Base-by-base conservation (phyloP, 2,113 vertebrate species). In the Phycodurus eques region DNA sequence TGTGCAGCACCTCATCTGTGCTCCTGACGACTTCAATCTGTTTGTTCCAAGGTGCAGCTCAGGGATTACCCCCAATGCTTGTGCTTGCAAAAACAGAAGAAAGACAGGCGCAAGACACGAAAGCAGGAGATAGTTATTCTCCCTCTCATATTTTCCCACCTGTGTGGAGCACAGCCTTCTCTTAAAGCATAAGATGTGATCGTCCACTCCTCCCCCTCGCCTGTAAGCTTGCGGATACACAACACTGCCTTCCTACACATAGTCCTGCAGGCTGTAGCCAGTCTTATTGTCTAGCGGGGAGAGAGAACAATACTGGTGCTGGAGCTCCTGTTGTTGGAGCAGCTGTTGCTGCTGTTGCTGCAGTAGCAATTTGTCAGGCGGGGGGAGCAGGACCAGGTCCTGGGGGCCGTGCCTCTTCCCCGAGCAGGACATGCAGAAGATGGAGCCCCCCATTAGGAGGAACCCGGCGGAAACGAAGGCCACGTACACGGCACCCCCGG, bases 181-280 rank as follows among this genome's bases (percentile, higher is more conserved):
- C 69, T 44, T 76, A 54, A 7, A 75, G 76, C 75, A 72, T 80
- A 63, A 81, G 72, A 67, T 56, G 60, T 53, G 77, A 80, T 66
- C 68, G 75, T 49, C 76, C 77, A 86, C 79, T 81, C 75, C 22
- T 80, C 81, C 82, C 78, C n/a, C 13, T 83, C 76, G 80, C 74
- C 78, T 70, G 78, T 73, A 72, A 71, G 80, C 84, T 27, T 59
- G 61, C 72, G 74, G 66, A 42, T 68, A 59, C 77, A 70, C 79
- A 85, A 78, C 73, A 8, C 75, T 57, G 80, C 73, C 79, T 68
- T 76, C 39, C 94, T 92, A 99, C 85, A 99, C 96, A 0, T 99
- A 98, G 87, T 98, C 95, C 92, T 96, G 96, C 82, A 98, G 92
- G 88, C 91, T 94, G 88, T 97, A 95, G 61, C 92, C 94, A 0